Conservation (phyloP, 2,797 vertebrate species). For the Otolemur crassicaudatus region DNA sequence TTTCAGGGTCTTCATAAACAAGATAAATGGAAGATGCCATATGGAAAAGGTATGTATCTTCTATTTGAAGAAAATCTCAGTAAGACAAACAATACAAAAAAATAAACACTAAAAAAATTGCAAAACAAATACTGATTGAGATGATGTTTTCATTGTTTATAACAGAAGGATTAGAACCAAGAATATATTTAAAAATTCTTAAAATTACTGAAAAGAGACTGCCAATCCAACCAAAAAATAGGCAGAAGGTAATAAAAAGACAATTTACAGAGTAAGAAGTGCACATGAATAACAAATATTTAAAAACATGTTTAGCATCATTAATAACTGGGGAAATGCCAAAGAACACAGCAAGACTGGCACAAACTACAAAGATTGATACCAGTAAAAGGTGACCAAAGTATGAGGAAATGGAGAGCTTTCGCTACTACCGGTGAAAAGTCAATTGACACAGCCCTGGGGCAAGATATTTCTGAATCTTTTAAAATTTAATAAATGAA, state of each 20-base stretch:
- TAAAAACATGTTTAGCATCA: neutral
- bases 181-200: neutral
- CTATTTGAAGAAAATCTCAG: constrained; percentile 36
- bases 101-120: neutral
- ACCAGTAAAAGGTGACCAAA: neutral
- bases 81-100: constrained; percentile 24
- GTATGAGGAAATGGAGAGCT: neutral
- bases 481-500: neutral
- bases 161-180: neutral
- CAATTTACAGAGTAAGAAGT: neutral
- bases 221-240: neutral
- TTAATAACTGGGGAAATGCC: neutral
- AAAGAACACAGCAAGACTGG: neutral
- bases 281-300: neutral
- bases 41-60: neutral
- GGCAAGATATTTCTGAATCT: neutral
- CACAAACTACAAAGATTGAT: neutral
- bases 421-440: neutral
- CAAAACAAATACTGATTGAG: neutral
- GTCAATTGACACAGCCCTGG: neutral
- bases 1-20: neutral
- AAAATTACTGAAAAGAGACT: constrained; percentile 3
- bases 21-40: neutral
- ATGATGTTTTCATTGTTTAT: constrained; percentile 22
- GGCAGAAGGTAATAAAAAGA: neutral